Evolutionary conservation across 2,113 vertebrate species (phyloP).

Genomic region (Prinia subflava): DNA sequence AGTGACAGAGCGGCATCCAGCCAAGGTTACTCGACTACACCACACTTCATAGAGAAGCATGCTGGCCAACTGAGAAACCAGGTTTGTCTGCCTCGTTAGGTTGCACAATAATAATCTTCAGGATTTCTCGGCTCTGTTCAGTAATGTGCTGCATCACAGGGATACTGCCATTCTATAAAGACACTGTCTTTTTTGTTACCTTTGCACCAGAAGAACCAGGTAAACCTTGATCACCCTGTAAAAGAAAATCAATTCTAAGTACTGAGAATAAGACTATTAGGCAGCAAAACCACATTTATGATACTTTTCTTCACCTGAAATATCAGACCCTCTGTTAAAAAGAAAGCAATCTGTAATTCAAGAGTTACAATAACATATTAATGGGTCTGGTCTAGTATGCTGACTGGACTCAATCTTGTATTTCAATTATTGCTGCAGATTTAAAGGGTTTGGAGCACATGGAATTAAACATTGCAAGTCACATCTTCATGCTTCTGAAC

Average conservation of each 20-base stretch:
- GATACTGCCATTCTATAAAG: not conserved
- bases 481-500: not conserved
- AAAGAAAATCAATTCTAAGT: constrained; percentile 12
- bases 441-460: not conserved
- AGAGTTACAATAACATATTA: not conserved
- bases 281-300: not conserved
- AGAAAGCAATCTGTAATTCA: not conserved
- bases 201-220: constrained; percentile 81
- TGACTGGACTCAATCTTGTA: not conserved
- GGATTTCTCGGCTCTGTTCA: not conserved
- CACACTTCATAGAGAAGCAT: not conserved
- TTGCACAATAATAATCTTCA: not conserved
- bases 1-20: accelerated
- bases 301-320: not conserved
- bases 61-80: not conserved
- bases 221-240: constrained; percentile 83
- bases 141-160: not conserved
- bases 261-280: not conserved
- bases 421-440: not conserved
- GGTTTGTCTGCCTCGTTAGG: not conserved
- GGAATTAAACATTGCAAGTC: not conserved
- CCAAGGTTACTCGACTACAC: not conserved
- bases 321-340: not conserved
- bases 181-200: constrained; percentile 62
- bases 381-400: not conserved